Percentiles rank a stretch among this genome's conserved stretches.
phyloP scores from a whole-genome alignment of 2,888 invertebrate species.

The Pachydiplax longipennis region DNA sequence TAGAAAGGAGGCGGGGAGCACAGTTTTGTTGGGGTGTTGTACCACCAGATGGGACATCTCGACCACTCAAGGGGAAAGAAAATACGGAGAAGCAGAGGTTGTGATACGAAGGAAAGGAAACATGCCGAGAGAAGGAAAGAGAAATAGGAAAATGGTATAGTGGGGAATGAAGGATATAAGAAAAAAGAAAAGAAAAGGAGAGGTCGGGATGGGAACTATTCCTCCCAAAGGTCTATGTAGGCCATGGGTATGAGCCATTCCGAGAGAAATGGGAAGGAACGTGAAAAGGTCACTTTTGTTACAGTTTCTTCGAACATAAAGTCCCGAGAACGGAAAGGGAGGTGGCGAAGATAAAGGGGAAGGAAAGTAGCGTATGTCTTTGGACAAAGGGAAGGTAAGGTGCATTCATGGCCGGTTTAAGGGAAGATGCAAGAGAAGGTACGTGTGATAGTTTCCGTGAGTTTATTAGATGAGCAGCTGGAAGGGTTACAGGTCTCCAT shows the following conservation, averaged over 20 bases:
- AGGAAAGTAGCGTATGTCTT: not conserved
- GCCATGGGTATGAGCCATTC: not conserved
- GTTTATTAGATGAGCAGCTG: not conserved
- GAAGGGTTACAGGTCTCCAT: not conserved
- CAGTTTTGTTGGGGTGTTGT: not conserved
- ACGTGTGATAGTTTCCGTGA: not conserved
- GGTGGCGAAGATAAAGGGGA: not conserved
- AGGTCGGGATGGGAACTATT: not conserved
- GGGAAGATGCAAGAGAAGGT: not conserved
- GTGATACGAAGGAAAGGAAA: not conserved
- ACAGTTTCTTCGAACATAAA: not conserved
- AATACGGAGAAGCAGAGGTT: not conserved
- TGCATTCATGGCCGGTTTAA: not conserved
- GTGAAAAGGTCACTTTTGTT: not conserved
- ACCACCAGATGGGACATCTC: constrained; percentile 12
- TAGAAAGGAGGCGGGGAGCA: not conserved
- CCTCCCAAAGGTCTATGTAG: not conserved
- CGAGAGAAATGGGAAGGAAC: not conserved
- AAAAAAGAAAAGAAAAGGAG: not conserved
- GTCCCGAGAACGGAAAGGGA: not conserved
- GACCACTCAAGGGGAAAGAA: not conserved
- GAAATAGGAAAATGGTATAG: not conserved
- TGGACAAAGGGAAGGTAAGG: not conserved
- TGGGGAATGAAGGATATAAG: not conserved
- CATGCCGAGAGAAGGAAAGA: not conserved